Evolutionary conservation across 2,888 invertebrate species (phyloP).

Genomic region (Troides helena): DNA sequence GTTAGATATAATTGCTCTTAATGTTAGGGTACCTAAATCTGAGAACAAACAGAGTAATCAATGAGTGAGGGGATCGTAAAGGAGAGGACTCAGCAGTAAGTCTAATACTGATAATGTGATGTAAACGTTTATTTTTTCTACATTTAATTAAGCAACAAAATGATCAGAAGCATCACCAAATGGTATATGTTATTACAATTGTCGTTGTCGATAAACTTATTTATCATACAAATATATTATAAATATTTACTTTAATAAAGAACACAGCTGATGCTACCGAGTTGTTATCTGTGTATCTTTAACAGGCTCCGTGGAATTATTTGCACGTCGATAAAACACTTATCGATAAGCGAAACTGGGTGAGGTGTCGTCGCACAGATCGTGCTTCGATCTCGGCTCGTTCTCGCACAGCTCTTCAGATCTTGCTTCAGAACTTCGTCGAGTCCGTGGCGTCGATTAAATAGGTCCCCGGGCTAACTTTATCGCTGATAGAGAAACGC

Average conservation of each 20-base stretch:
- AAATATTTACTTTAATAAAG: constrained; percentile 9
- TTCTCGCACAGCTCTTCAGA: not conserved
- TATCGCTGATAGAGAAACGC: not conserved
- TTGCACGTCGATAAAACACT: constrained; percentile 13
- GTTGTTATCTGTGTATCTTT: constrained; percentile 3
- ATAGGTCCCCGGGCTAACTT: not conserved
- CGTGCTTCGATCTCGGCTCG: not conserved
- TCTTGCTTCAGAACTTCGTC: not conserved
- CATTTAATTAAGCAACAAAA: not conserved
- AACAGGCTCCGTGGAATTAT: constrained; percentile 15
- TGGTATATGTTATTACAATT: no score
- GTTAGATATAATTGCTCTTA: no score
- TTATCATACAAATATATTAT: not conserved
- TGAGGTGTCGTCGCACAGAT: not conserved
- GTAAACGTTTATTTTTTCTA: not conserved
- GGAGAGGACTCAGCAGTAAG: no score
- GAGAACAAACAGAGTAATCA: no score
- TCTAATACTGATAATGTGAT: not conserved
- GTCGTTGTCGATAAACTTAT: not conserved
- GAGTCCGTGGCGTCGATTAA: not conserved
- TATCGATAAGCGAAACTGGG: constrained; percentile 17
- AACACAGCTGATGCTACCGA: constrained; percentile 7
- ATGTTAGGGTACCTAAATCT: no score
- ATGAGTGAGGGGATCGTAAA: no score
- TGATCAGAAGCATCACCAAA: not conserved